A percentile compares a stretch with the other conserved stretches of the same genome.
phyloP scores from a whole-genome alignment of 1,140 invertebrate species.

The Aphaenogaster rudis region DNA sequence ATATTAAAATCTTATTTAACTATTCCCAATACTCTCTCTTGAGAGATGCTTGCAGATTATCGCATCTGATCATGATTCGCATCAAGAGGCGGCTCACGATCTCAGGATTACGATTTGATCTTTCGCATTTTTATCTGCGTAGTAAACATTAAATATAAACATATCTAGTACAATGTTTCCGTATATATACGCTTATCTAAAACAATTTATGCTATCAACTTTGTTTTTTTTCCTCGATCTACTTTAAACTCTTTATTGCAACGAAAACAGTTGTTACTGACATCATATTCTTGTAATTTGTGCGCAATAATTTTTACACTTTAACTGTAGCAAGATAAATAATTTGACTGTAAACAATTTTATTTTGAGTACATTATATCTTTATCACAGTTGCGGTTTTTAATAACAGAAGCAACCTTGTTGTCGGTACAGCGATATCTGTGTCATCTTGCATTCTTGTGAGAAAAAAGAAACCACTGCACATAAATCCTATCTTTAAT shows the following conservation, averaged over 20 bases:
- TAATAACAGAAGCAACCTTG: background rate
- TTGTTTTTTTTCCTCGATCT: slow-evolving; percentile 26
- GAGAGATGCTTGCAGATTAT: background rate
- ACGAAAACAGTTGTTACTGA: background rate
- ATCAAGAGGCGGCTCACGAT: background rate
- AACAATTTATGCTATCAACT: slow-evolving; percentile 26
- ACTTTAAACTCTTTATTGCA: background rate
- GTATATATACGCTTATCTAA: slow-evolving; percentile 54
- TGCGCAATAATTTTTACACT: slow-evolving; percentile 10
- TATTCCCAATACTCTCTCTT: background rate
- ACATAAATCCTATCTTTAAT: background rate
- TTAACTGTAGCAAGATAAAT: slow-evolving; percentile 27
- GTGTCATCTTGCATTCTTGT: background rate
- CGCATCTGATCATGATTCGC: background rate
- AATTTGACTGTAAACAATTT: slow-evolving; percentile 20
- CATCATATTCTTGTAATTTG: slow-evolving; percentile 5
- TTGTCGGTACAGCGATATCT: background rate
- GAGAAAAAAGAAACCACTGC: background rate
- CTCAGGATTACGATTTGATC: background rate
- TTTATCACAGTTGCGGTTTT: background rate
- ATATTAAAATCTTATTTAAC: background rate
- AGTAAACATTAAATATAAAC: background rate
- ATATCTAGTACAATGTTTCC: background rate
- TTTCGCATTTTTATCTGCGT: background rate
- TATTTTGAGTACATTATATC: slow-evolving; percentile 28